Conservation (phyloP, 2,888 invertebrate species). For the Drosophila macrospina region DNA sequence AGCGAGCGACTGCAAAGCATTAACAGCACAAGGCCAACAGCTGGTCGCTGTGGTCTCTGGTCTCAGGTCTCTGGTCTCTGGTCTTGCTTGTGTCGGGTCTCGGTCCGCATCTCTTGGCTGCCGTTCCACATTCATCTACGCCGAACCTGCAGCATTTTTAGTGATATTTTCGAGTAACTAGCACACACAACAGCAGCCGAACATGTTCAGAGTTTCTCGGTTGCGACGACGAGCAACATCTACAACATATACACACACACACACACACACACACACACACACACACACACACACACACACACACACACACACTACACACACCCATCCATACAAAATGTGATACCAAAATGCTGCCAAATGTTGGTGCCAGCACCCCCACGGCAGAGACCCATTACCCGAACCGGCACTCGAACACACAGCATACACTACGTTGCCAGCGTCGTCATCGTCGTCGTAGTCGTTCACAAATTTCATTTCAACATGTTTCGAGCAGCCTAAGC, state of each 20-base stretch:
- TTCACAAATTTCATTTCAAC: slow-evolving; percentile 79
- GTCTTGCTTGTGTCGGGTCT: slow-evolving; percentile 31
- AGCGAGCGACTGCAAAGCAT: slow-evolving; percentile 48
- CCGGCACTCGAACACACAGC: slow-evolving; percentile 53
- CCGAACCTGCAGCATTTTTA: slow-evolving; percentile 67
- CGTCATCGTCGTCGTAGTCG: slow-evolving; percentile 49
- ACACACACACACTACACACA: slow-evolving; percentile 26
- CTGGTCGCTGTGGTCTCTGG: slow-evolving; percentile 56
- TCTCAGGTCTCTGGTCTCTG: slow-evolving; percentile 28
- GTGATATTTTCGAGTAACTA: slow-evolving; percentile 77
- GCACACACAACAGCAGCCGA: slow-evolving; percentile 63
- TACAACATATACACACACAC: slow-evolving; percentile 36
- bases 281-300: slow-evolving; percentile 38
- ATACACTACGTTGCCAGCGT: slow-evolving; percentile 43
- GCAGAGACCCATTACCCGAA: slow-evolving; percentile 66
- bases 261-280: slow-evolving; percentile 29
- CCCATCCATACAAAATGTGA: slow-evolving; percentile 55
- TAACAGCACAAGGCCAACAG: slow-evolving; percentile 69
- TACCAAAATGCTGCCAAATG: slow-evolving; percentile 77
- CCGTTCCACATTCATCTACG: slow-evolving; percentile 67
- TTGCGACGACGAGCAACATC: slow-evolving; percentile 60
- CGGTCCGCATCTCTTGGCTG: slow-evolving; percentile 44
- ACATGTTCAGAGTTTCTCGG: slow-evolving; percentile 77
- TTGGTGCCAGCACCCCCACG: slow-evolving; percentile 69
- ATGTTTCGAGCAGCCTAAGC: slow-evolving; percentile 70